Percentiles rank a stretch among this genome's conserved stretches.
Conservation (phyloP, 2,888 invertebrate genomes). For the Scaptomyza cyrtandrae region DNA sequence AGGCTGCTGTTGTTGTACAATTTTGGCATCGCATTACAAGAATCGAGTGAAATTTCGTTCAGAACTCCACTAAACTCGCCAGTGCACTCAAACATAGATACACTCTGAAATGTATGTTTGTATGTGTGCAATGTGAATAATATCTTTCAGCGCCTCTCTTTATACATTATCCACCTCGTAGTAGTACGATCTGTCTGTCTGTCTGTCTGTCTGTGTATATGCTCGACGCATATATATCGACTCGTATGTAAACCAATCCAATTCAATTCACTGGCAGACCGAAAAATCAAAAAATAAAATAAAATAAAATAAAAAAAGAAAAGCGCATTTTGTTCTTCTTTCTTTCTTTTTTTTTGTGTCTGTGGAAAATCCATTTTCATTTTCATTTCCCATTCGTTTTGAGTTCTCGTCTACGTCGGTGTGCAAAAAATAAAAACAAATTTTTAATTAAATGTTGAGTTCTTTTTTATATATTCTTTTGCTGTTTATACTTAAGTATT, state of each 20-base stretch:
- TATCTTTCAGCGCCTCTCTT: constrained; percentile 77
- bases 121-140: constrained; percentile 72
- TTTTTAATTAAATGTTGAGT: constrained; percentile 41
- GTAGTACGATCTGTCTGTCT: neutral
- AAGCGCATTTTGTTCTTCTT: constrained; percentile 62
- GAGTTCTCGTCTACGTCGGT: constrained; percentile 2
- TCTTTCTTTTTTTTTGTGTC: constrained; percentile 1
- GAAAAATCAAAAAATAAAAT: constrained; percentile 3
- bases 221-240: constrained; percentile 46
- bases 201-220: constrained; percentile 8
- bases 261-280: constrained; percentile 37
- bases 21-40: constrained; percentile 76
- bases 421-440: constrained; percentile 32
- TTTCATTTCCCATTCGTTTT: constrained; percentile 43
- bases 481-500: constrained; percentile 39
- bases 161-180: constrained; percentile 54
- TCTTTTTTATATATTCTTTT: constrained; percentile 10
- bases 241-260: constrained; percentile 40
- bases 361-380: constrained; percentile 47
- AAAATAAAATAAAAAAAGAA: constrained; percentile 25
- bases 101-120: constrained; percentile 17
- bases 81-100: constrained; percentile 6
- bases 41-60: constrained; percentile 30
- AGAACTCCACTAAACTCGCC: constrained; percentile 37
- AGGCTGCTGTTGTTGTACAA: constrained; percentile 34